Base-by-base conservation (phyloP, 2,113 vertebrate species). In the Orientallactaga bullata region DNA sequence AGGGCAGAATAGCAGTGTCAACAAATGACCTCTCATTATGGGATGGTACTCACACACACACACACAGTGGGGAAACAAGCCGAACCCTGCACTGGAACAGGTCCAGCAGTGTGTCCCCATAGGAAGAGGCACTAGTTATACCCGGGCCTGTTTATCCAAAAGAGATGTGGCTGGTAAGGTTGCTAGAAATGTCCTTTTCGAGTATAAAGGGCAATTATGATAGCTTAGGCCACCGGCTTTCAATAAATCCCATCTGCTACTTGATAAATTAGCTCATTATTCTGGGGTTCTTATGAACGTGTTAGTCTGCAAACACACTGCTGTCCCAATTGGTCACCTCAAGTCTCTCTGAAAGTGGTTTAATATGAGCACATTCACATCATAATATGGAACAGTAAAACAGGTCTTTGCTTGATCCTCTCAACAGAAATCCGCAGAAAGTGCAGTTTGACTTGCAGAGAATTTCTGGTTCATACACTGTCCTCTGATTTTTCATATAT, bases 231-330 rank as follows among this genome's bases (percentile, higher is more conserved):
- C 77, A 94, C 85, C 20, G 79, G 91, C 24, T 95, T 96, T 93
- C 96, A 95, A 96, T 94, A 97, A 97, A 97, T 97, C 97, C 97
- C 92, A 96, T 96, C 97, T 97, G 96, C 83, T 95, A 94, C 87
- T 97, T 97, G 85, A 94, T 96, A 97, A 92, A 97, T 97, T 95
- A 97, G 95, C 92, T 98, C 95, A 97, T 96, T 97, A 97, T 96
- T 96, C 90, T 89, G 78, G 89, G 97, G 90, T 86, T 96, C 37
- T 96, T 93, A 69, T 68, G 77, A 96, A 91, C 83, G 73, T 88
- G 81, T 89, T 96, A 94, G 61, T 94, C 87, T 95, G 92, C 35
- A 95, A 95, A 92, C 78, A 94, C 91, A 90, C 72, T 83, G 0
- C 93, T 90, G 85, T 92, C 82, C 90, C 71, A 84, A 95, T 95